Evolutionary conservation across 2,113 vertebrate genomes (phyloP), one percentile per base, ranked within the genome.

Genomic region (Euleptes europaea): DNA sequence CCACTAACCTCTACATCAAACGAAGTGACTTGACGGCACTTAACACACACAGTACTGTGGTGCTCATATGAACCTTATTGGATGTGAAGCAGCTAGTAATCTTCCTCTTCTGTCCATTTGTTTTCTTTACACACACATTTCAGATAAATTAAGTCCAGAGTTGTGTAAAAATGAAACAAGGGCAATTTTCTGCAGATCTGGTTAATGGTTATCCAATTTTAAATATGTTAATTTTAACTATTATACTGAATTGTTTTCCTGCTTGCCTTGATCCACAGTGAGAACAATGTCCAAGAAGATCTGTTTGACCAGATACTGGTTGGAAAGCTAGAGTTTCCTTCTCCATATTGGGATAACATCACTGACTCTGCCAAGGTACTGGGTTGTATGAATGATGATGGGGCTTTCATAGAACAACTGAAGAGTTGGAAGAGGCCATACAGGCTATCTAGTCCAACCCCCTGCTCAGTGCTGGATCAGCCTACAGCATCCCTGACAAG

Each of bases 321-420:
- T 60, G 99, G 99, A 23, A 97, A 94, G 78, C 94, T 99, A 90
- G 98, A 99, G 88, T 99, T 98, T 85, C 98, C 98, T 38, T 97
- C 98, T 82, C 98, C 99, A 28, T 99, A 99, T 93, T 99, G 99
- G 99, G 98, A 99, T 95, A 98, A 97, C 94, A 98, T 99, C 94
- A 98, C 97, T 0, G 97, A 98, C 86, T 97, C 97, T 0, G 98
- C 98, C 85, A 99, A 99, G 97, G 99, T 99, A 93, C 66, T 28
- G 7, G 2, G 28, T 40, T 0, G 0, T 84, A 26, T 73, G 65
- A 57, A 49, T 51, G 33, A 65, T 51, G 28, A n/a, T 21, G 49
- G 9, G 42, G 75, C 49, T 85, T 66, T n/a, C n/a, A n/a, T n/a
- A n/a, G n/a, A n/a, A n/a, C n/a, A n/a, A n/a, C n/a, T n/a, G n/a